Evolutionary conservation across 1,140 invertebrate species (phyloP), one percentile per base, ranked within the genome.

Genomic region (Scaptodrosophila lebanonensis): DNA sequence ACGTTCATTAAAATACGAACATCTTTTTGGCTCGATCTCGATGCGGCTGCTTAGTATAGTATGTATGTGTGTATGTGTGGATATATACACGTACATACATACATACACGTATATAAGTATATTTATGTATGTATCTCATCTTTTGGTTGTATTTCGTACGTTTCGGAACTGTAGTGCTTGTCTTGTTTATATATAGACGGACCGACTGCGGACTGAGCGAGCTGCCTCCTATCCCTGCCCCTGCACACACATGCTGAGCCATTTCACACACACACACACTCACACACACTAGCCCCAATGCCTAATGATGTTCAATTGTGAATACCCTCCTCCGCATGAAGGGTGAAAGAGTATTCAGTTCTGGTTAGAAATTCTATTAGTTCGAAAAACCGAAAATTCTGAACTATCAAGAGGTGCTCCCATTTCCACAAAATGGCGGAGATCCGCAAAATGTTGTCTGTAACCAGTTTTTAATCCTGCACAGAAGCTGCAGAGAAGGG

Each of bases 181-280:
- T 49, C 36, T 48, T 53, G 49, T 65, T 60, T 65, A 65, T 65
- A 65, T 49, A 64, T 59, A 64, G 61, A 53, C 32, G 49, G 32
- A 59, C 54, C 48, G 61, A 65, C 49, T 53, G 62, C 56, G 56
- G 56, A 61, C 51, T 58, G 39, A 51, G 57, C 20, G 22, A 44
- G 27, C 18, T 22, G 30, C 12, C 56, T n/a, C n/a, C n/a, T n/a
- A n/a, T n/a, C n/a, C n/a, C n/a, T n/a, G 56, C 32, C 32, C 47
- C 52, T 60, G 44, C 49, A 57, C 62, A 66, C 47, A 63, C 59
- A 66, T 58, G 58, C 63, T 66, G 63, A 61, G 62, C 32, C 60
- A 39, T 56, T 63, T 63, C 56, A 51, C 51, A 57, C 59, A 58
- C 25, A 42, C 57, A 59, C 61, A 62, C n/a, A n/a, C n/a, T n/a